phyloP scores from a whole-genome alignment of 2,797 vertebrate genomes.

The Lithobates pipiens region DNA sequence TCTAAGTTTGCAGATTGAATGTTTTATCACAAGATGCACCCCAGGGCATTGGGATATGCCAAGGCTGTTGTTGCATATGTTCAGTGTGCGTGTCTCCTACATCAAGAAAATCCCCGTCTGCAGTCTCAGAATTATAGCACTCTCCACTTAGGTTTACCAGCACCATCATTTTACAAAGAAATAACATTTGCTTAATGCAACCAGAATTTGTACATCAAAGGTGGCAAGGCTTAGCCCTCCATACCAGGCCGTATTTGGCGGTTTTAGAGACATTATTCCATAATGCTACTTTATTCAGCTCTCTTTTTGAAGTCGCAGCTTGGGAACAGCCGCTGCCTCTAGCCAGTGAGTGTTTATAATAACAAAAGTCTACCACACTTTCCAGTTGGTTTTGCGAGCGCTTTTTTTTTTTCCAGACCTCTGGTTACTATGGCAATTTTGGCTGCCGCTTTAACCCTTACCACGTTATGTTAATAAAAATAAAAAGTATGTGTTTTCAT shows the following conservation, averaged over 20 bases:
- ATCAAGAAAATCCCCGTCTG: not conserved
- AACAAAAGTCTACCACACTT: conserved; percentile 19
- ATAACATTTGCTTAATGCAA: not conserved
- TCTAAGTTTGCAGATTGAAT: not conserved
- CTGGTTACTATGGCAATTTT: conserved; percentile 28
- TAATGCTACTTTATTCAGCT: conserved; percentile 24
- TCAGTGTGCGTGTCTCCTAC: not conserved
- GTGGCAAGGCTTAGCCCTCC: not conserved
- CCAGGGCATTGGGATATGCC: not conserved
- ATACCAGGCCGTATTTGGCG: not conserved
- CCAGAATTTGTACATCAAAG: conserved; percentile 1
- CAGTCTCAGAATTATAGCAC: not conserved
- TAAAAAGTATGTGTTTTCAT: not conserved
- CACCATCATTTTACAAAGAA: not conserved
- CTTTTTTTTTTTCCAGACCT: conserved; percentile 17
- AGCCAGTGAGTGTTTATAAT: conserved; percentile 18
- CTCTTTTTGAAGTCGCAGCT: conserved; percentile 44
- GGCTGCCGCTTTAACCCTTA: conserved; percentile 56
- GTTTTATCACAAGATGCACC: not conserved
- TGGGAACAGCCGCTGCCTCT: conserved; percentile 19
- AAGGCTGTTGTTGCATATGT: not conserved
- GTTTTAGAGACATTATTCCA: not conserved
- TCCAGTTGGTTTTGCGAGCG: conserved; percentile 28
- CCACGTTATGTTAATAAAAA: not conserved
- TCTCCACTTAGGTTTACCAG: not conserved